These are phyloP conservation scores for Papilio aristodemus DNA, from an alignment of 1,140 invertebrate species.

Conservation along the genomic window DNA sequence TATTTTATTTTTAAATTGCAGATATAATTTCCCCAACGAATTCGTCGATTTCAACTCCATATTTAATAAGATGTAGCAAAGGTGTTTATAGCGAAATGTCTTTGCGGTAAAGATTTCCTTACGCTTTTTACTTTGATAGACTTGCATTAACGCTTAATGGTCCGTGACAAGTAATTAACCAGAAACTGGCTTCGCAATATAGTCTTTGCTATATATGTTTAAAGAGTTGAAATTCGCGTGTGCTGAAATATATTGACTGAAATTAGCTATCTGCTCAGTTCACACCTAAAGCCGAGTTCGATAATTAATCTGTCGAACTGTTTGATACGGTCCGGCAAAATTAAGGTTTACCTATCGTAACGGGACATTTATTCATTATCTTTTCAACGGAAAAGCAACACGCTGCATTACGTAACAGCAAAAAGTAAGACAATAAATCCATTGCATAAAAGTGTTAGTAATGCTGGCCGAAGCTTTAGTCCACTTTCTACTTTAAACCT, in stretches of 20 bases:
- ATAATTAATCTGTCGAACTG: constrained; percentile 34
- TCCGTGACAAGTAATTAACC: constrained; percentile 29
- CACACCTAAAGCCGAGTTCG: constrained; percentile 22
- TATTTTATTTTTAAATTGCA: no score
- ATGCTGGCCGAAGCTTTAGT: constrained; percentile 41
- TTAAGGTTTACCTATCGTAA: constrained; percentile 31
- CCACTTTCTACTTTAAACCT: constrained; percentile 65
- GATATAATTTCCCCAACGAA: no score
- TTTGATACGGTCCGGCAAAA: constrained; percentile 29
- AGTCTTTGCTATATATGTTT: neutral
- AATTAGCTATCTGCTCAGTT: constrained; percentile 30
- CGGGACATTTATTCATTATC: constrained; percentile 34
- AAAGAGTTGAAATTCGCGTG: constrained; percentile 10
- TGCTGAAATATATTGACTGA: neutral
- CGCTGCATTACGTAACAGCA: constrained; percentile 39
- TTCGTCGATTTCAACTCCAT: neutral
- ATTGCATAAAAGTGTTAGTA: constrained; percentile 64
- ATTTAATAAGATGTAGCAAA: neutral
- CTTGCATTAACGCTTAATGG: constrained; percentile 26
- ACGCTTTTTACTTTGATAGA: constrained; percentile 22
- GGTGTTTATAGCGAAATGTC: constrained; percentile 17
- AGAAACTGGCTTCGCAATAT: neutral
- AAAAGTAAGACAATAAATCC: constrained; percentile 56
- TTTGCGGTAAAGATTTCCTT: constrained; percentile 14
- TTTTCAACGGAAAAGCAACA: constrained; percentile 13